These are phyloP conservation scores for Scolanthus callimorphus DNA, from an alignment of 92 coral and sea anemone genomes.

Conservation along the genomic window DNA sequence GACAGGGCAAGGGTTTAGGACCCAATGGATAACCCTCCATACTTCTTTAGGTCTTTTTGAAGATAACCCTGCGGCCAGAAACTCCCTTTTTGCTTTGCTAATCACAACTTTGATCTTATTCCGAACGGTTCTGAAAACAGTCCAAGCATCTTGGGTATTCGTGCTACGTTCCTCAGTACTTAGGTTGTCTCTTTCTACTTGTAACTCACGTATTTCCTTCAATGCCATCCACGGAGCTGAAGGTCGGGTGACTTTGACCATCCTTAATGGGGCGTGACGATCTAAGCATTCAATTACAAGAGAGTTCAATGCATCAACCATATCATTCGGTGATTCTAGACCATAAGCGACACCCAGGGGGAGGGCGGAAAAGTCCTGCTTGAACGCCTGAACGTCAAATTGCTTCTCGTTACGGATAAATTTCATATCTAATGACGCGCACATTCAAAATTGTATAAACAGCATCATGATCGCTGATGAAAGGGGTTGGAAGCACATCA, in stretches of 20 bases:
- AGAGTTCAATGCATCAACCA: too few species aligned
- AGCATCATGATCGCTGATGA: too few species aligned
- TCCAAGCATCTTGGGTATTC: constrained; percentile 32
- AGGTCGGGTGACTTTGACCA: constrained; percentile 54
- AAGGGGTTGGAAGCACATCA: too few species aligned
- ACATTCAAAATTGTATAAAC: too few species aligned
- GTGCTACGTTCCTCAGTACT: constrained; percentile 25
- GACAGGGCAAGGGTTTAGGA: constrained; percentile 66
- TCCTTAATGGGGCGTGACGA: constrained; percentile 43
- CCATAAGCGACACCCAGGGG: too few species aligned
- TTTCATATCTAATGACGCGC: too few species aligned
- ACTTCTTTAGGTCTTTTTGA: constrained; percentile 57
- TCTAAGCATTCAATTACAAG: constrained; percentile 51
- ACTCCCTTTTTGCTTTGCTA: too few species aligned
- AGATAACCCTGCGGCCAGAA: constrained; percentile 31
- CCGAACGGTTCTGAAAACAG: constrained; percentile 41
- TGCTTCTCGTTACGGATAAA: too few species aligned
- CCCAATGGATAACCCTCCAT: constrained; percentile 55
- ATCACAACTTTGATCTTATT: too few species aligned
- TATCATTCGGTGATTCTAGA: too few species aligned
- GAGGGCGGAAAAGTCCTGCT: too few species aligned
- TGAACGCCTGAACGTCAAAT: too few species aligned
- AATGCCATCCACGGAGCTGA: constrained; percentile 60
- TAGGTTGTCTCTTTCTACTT: constrained; percentile 28
- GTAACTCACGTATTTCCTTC: constrained; percentile 29